These are phyloP conservation scores for Piscicola geometra DNA, from an alignment of 2,888 invertebrate species.

Conservation along the genomic window DNA sequence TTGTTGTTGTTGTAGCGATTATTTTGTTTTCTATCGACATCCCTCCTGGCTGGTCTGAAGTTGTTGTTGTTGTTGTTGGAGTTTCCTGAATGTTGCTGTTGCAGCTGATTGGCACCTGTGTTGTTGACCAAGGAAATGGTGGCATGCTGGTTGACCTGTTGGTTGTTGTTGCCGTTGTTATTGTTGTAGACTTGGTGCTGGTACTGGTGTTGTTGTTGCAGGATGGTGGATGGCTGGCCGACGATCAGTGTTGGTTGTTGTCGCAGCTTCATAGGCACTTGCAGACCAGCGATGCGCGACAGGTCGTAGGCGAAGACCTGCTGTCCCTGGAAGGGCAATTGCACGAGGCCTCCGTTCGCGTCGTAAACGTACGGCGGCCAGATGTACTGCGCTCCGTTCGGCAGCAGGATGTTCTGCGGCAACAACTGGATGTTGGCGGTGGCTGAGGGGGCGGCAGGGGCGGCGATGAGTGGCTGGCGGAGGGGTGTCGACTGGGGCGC, in stretches of 20 bases:
- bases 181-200: slow-evolving; percentile 18
- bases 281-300: background rate
- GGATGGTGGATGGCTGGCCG: background rate
- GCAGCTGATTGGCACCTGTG: background rate
- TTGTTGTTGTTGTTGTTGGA: background rate
- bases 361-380: slow-evolving; percentile 6
- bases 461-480: background rate
- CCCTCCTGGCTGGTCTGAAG: background rate
- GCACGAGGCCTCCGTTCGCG: background rate
- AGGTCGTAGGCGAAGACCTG: background rate
- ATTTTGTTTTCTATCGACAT: slow-evolving; percentile 7
- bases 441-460: slow-evolving; percentile 1
- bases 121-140: background rate
- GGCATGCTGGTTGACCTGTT: background rate
- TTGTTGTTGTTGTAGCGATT: slow-evolving; percentile 1
- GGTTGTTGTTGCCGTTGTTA: slow-evolving; percentile 11
- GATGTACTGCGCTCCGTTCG: background rate
- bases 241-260: background rate
- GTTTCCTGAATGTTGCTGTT: slow-evolving; percentile 3
- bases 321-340: background rate
- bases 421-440: slow-evolving; percentile 5
- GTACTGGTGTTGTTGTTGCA: slow-evolving; percentile 12
- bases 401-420: background rate
- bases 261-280: slow-evolving; percentile 8
- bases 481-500: background rate